Percentiles rank a stretch among this genome's conserved stretches.
Evolutionary conservation across 2,888 invertebrate genomes (phyloP).

Genomic region (Maniola hyperantus): DNA sequence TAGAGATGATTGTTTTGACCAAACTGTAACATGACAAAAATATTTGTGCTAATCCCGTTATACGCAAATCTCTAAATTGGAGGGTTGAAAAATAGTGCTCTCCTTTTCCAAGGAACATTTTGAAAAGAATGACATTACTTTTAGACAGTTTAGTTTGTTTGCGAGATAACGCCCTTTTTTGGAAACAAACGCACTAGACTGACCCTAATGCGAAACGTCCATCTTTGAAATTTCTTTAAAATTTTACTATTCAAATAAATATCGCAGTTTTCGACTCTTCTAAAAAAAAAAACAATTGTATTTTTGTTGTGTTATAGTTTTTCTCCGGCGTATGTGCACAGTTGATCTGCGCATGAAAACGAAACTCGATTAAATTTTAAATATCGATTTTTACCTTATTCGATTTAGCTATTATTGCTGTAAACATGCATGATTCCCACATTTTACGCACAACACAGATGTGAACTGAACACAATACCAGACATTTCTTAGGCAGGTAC

Average conservation of each 20-base stretch:
- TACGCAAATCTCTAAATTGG: neutral
- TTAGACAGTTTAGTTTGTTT: too few relatives aligned
- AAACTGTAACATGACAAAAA: slow-evolving; percentile 10
- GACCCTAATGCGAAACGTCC: neutral
- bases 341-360: neutral
- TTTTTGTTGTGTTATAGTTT: slow-evolving; percentile 16
- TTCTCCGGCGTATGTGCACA: neutral
- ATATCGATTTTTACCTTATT: neutral
- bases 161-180: neutral
- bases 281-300: neutral
- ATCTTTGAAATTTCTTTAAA: neutral
- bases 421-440: neutral
- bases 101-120: neutral
- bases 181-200: neutral
- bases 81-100: neutral
- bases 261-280: neutral
- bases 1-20: neutral
- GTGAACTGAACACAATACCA: neutral
- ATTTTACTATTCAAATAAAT: neutral
- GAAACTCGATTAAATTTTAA: neutral
- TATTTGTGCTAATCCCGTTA: neutral
- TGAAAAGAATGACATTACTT: too few relatives aligned
- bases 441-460: slow-evolving; percentile 6
- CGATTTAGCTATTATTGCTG: neutral
- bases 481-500: neutral